A percentile compares a stretch with the other conserved stretches of the same genome.
Evolutionary conservation across 23 tunicate genomes (phyloP).

Genomic region (Botrylloides violaceus): DNA sequence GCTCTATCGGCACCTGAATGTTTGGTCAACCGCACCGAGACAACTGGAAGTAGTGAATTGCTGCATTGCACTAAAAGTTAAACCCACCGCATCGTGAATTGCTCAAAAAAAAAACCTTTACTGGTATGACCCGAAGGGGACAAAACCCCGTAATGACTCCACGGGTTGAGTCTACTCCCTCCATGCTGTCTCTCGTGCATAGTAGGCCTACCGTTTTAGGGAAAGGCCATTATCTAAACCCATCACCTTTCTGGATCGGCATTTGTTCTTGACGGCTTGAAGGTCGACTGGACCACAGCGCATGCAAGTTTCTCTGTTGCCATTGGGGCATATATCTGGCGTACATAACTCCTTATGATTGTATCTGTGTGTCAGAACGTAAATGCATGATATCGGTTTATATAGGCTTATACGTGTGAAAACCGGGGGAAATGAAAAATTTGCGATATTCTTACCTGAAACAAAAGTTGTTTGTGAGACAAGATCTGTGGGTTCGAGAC

Average conservation of each 20-base stretch:
- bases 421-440: background rate
- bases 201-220: too few relatives aligned
- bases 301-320: conserved; percentile 13
- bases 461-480: conserved; percentile 67
- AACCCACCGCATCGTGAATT: too few relatives aligned
- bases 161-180: too few relatives aligned
- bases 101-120: too few relatives aligned
- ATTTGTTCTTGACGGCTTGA: conserved; percentile 33
- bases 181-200: too few relatives aligned
- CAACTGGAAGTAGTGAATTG: too few relatives aligned
- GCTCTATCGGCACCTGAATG: too few relatives aligned
- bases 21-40: too few relatives aligned
- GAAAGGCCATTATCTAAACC: too few relatives aligned
- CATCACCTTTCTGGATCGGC: conserved; percentile 70
- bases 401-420: background rate
- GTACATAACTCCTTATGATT: conserved; percentile 11
- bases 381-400: background rate
- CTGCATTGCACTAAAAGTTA: too few relatives aligned
- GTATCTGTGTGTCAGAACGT: background rate
- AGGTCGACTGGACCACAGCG: conserved; percentile 62
- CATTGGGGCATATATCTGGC: conserved; percentile 14
- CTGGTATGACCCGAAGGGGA: too few relatives aligned
- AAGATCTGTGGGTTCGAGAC: conserved; percentile 15
- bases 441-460: conserved; percentile 40
- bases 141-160: too few relatives aligned